These are phyloP conservation scores for Hyposmocoma kahamanoa DNA, from an alignment of 1,140 invertebrate species.

Conservation along the genomic window DNA sequence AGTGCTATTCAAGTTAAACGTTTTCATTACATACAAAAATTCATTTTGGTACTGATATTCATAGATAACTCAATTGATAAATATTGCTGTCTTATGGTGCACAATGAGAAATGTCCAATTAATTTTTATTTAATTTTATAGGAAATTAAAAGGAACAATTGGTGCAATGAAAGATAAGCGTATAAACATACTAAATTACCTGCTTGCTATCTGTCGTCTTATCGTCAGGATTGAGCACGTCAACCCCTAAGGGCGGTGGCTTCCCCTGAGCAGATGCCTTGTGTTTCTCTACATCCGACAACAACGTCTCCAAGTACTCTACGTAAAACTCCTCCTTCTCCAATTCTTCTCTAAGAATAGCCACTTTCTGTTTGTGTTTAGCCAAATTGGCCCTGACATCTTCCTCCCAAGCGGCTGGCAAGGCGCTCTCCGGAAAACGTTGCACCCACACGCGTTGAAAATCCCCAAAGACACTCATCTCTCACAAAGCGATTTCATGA, in stretches of 20 bases:
- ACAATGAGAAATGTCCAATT: too few relatives aligned
- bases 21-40: too few relatives aligned
- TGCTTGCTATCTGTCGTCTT: constrained; percentile 67
- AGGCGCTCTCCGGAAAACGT: constrained; percentile 89
- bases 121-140: too few relatives aligned
- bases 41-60: too few relatives aligned
- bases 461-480: constrained; percentile 91
- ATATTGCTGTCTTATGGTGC: too few relatives aligned
- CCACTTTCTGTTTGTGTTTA: constrained; percentile 89
- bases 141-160: too few relatives aligned
- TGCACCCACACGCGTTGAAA: constrained; percentile 91
- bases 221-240: constrained; percentile 58
- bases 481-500: constrained; percentile 72
- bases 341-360: constrained; percentile 85
- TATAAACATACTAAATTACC: constrained; percentile 36
- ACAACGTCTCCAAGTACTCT: constrained; percentile 87
- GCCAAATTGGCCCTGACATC: constrained; percentile 90
- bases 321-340: constrained; percentile 94
- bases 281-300: constrained; percentile 87
- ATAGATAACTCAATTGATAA: too few relatives aligned
- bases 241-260: constrained; percentile 56
- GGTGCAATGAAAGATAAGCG: too few relatives aligned
- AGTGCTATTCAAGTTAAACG: too few relatives aligned
- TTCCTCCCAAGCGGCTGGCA: constrained; percentile 92
- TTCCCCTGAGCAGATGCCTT: constrained; percentile 64